These are phyloP conservation scores for Lophochroa leadbeateri DNA, from an alignment of 2,113 vertebrate species.

Conservation along the genomic window DNA sequence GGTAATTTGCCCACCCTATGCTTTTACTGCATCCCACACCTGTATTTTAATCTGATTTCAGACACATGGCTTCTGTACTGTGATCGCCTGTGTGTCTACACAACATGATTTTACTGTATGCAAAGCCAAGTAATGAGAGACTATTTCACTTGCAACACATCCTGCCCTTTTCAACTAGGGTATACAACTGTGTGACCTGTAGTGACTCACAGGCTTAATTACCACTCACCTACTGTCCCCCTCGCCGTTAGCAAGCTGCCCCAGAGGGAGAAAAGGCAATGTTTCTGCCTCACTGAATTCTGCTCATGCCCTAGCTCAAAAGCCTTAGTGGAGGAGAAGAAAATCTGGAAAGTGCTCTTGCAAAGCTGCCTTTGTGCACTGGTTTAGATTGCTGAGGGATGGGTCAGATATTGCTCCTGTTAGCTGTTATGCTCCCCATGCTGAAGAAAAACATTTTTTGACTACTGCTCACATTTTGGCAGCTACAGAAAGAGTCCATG, in stretches of 20 bases:
- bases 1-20: neutral
- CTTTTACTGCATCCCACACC: neutral
- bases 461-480: neutral
- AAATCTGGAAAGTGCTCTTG: neutral
- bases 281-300: slow-evolving; percentile 47
- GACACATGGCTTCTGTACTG: neutral
- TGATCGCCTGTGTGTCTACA: neutral
- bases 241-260: neutral
- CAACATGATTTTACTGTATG: neutral
- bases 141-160: neutral
- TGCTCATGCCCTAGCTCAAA: neutral
- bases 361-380: neutral
- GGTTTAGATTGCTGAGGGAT: neutral
- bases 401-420: neutral
- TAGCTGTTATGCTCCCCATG: neutral
- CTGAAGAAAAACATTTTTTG: neutral
- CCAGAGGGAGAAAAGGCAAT: neutral
- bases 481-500: neutral
- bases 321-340: neutral
- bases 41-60: neutral
- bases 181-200: neutral
- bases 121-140: neutral
- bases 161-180: neutral
- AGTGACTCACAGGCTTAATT: slow-evolving; percentile 9
- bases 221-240: neutral